Conservation (phyloP, 2,888 invertebrate genomes). For the Stomorhina lunata region DNA sequence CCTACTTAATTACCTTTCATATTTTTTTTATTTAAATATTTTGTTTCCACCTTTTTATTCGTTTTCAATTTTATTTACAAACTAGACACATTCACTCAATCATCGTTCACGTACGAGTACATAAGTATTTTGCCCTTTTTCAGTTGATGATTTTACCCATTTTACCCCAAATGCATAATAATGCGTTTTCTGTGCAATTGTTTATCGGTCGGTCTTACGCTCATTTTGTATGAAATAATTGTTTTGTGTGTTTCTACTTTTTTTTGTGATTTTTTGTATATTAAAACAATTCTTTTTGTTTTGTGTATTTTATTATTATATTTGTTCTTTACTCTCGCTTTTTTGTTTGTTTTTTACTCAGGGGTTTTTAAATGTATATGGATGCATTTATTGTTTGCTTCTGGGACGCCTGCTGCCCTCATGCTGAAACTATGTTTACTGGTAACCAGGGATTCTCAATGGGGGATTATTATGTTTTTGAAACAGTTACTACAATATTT, state of each 20-base stretch:
- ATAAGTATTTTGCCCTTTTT: conserved; percentile 17
- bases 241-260: neutral
- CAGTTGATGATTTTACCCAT: neutral
- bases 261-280: neutral
- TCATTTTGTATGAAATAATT: too few relatives aligned
- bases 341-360: neutral
- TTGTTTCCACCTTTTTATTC: neutral
- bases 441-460: conserved; percentile 1
- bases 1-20: neutral
- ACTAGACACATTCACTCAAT: neutral
- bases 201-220: too few relatives aligned
- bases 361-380: neutral
- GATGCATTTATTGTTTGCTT: neutral
- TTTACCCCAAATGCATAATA: too few relatives aligned
- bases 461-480: neutral
- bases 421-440: neutral
- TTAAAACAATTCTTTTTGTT: conserved; percentile 1
- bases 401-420: neutral
- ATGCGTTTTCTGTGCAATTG: too few relatives aligned
- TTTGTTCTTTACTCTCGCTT: conserved; percentile 29
- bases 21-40: neutral
- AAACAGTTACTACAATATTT: too few relatives aligned
- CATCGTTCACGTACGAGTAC: neutral
- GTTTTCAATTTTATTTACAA: conserved; percentile 18
- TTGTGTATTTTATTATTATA: neutral